These are phyloP conservation scores for Loriculus beryllinus DNA, from an alignment of 2,797 vertebrate species.

Conservation along the genomic window DNA sequence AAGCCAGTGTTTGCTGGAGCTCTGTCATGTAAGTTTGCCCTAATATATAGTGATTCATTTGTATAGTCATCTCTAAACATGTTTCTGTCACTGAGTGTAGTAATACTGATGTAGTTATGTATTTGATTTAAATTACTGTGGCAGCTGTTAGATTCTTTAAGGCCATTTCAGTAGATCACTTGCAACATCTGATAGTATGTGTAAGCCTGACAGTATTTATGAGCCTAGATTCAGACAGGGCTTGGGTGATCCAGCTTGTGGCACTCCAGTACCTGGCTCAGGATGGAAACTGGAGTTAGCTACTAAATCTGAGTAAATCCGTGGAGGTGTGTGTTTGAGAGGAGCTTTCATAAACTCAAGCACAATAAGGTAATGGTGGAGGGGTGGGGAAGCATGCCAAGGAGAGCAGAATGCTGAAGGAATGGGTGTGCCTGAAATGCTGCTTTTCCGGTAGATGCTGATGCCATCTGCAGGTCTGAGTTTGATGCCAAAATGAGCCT, in stretches of 20 bases:
- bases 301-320: accelerated
- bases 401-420: neutral
- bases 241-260: neutral
- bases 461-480: conserved; percentile 55
- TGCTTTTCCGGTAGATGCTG: neutral
- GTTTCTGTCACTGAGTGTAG: neutral
- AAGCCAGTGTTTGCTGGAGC: neutral
- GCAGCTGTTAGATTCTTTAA: neutral
- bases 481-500: neutral
- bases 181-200: neutral
- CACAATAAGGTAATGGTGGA: neutral
- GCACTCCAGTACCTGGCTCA: neutral
- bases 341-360: neutral
- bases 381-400: neutral
- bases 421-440: neutral
- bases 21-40: neutral
- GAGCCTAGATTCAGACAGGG: neutral
- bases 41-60: neutral
- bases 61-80: neutral
- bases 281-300: neutral
- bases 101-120: neutral
- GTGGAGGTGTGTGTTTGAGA: neutral
- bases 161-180: neutral
- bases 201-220: neutral
- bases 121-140: neutral